phyloP scores from a whole-genome alignment of 2,797 vertebrate species.

The Neoniphon sammara region DNA sequence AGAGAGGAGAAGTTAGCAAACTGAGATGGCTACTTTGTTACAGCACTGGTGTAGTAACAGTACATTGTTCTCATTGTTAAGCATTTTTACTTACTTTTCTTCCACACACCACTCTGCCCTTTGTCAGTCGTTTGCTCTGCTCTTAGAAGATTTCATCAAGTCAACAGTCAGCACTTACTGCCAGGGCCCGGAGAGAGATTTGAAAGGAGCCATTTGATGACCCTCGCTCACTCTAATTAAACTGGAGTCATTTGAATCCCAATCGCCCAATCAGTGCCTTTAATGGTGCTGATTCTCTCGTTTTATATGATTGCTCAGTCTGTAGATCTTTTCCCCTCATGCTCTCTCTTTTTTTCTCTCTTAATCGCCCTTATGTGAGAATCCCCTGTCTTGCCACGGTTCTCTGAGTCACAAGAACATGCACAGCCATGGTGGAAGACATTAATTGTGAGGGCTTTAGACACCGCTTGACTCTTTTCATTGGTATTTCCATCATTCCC shows the following conservation, averaged over 20 bases:
- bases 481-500: slow-evolving; percentile 14
- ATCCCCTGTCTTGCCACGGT: background rate
- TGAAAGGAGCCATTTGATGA: slow-evolving; percentile 6
- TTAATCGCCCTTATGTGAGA: background rate
- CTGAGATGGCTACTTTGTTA: too few species aligned
- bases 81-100: too few species aligned
- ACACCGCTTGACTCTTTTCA: background rate
- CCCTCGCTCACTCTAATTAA: slow-evolving; percentile 29
- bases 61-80: too few species aligned
- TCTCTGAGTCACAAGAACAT: background rate
- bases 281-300: slow-evolving; percentile 1
- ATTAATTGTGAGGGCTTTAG: background rate
- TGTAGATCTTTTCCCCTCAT: too few species aligned
- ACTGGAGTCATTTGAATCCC: slow-evolving; percentile 21
- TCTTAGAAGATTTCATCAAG: slow-evolving; percentile 15
- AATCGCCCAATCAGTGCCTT: background rate
- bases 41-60: too few species aligned
- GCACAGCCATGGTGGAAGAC: background rate
- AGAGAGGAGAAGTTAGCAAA: too few species aligned
- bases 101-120: too few species aligned
- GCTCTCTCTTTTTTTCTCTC: background rate
- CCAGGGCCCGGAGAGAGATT: slow-evolving; percentile 7
- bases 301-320: too few species aligned
- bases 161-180: slow-evolving; percentile 10
- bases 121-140: slow-evolving; percentile 13